Conservation (phyloP, 2,888 invertebrate species). For the Agrotis segetum region DNA sequence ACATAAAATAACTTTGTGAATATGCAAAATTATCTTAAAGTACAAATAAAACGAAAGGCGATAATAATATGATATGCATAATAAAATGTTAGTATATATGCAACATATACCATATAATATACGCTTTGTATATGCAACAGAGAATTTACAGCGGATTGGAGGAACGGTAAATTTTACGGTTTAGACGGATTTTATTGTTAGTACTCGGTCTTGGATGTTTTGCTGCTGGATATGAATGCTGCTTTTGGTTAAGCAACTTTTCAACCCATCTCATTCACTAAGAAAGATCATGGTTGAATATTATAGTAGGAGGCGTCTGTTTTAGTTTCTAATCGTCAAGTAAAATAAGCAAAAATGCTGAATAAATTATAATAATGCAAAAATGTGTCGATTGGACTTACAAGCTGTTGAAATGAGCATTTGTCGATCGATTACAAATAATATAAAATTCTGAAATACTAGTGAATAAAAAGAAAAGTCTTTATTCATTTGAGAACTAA, state of each 20-base stretch:
- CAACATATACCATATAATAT: conserved; percentile 29
- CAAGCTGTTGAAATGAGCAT: too few relatives aligned
- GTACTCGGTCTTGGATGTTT: conserved; percentile 41
- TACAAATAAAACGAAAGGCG: conserved; percentile 57
- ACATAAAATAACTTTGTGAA: conserved; percentile 35
- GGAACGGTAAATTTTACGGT: conserved; percentile 67
- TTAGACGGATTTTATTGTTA: conserved; percentile 71
- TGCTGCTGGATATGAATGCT: conserved; percentile 43
- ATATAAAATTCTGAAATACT: too few relatives aligned
- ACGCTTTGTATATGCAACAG: conserved; percentile 43
- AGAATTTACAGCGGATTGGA: conserved; percentile 65
- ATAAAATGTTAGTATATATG: conserved; percentile 47
- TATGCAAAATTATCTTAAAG: conserved; percentile 48
- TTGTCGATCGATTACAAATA: too few relatives aligned
- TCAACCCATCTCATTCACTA: background rate
- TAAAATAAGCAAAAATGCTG: too few relatives aligned
- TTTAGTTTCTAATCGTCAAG: background rate
- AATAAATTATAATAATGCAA: too few relatives aligned
- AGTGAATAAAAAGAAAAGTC: too few relatives aligned
- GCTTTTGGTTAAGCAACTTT: background rate
- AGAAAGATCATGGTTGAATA: background rate
- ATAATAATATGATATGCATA: conserved; percentile 59
- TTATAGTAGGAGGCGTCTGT: background rate
- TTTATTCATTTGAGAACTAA: too few relatives aligned
- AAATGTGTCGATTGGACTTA: background rate